phyloP scores from a whole-genome alignment of 2,888 invertebrate genomes.

The Ornithoptera alexandrae region DNA sequence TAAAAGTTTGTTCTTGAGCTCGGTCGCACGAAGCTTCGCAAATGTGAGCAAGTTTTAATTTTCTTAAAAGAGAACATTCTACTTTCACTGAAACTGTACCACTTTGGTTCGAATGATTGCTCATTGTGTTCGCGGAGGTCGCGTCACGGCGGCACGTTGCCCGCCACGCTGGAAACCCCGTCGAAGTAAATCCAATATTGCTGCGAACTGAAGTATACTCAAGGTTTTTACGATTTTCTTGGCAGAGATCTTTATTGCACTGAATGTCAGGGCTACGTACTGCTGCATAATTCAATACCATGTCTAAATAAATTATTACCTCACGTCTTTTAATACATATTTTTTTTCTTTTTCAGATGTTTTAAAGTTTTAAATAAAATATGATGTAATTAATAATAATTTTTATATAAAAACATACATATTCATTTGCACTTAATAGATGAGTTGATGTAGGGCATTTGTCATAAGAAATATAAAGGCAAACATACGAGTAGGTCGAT shows the following conservation, averaged over 20 bases:
- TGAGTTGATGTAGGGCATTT: too few species aligned
- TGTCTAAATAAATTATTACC: slow-evolving; percentile 14
- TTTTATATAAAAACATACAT: too few species aligned
- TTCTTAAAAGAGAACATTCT: slow-evolving; percentile 19
- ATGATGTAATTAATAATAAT: neutral
- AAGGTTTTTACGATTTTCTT: slow-evolving; percentile 30
- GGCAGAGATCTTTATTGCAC: slow-evolving; percentile 28
- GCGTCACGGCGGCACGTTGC: slow-evolving; percentile 22
- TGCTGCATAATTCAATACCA: slow-evolving; percentile 15
- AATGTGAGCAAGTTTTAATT: slow-evolving; percentile 4
- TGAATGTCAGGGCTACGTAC: slow-evolving; percentile 23
- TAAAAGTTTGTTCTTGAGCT: neutral
- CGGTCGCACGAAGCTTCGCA: neutral
- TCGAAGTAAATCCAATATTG: slow-evolving; percentile 29
- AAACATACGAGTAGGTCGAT: too few species aligned
- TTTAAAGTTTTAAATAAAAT: neutral
- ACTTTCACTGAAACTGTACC: slow-evolving; percentile 25
- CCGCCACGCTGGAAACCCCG: slow-evolving; percentile 29
- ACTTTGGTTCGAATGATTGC: slow-evolving; percentile 25
- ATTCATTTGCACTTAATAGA: too few species aligned
- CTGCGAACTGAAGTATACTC: slow-evolving; percentile 20
- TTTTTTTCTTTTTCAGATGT: neutral
- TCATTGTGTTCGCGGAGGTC: slow-evolving; percentile 28
- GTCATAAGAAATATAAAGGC: too few species aligned
- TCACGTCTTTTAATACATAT: neutral